These are phyloP conservation scores for Callorhinus ursinus DNA, from an alignment of 2,113 vertebrate species.

Conservation along the genomic window DNA sequence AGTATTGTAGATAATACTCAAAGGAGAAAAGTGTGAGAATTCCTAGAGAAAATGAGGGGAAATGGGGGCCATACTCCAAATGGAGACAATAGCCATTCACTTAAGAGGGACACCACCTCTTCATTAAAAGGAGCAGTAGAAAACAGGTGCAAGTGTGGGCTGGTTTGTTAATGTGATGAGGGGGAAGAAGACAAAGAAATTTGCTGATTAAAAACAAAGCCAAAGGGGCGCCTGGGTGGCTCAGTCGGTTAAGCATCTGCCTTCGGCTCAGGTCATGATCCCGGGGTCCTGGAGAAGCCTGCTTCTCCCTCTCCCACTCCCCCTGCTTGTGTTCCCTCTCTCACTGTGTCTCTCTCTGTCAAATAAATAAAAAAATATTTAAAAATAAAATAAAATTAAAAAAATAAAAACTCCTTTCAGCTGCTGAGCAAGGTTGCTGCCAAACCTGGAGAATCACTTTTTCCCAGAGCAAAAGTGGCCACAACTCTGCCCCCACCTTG, in stretches of 20 bases:
- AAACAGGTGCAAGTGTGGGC: background rate
- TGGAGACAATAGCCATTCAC: background rate
- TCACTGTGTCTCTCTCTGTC: too few species aligned
- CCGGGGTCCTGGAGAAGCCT: too few species aligned
- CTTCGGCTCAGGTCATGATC: too few species aligned
- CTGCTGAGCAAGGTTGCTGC: background rate
- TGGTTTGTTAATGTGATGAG: background rate
- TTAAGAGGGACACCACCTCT: background rate
- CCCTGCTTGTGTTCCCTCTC: too few species aligned
- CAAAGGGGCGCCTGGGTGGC: too few species aligned
- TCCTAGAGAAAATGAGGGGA: background rate
- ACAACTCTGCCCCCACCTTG: background rate
- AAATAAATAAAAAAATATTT: too few species aligned
- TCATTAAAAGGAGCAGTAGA: background rate
- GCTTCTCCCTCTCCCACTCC: too few species aligned
- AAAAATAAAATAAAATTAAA: too few species aligned
- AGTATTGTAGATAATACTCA: fast-evolving
- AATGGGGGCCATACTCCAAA: background rate
- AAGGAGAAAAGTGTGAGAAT: background rate
- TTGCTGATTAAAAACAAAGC: background rate
- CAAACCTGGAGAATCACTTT: background rate
- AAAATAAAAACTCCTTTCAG: background rate
- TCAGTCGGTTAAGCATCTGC: too few species aligned
- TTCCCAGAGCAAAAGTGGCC: background rate
- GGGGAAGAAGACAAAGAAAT: background rate